Conservation (phyloP, 2,888 invertebrate species). For the Myathropa florea region DNA sequence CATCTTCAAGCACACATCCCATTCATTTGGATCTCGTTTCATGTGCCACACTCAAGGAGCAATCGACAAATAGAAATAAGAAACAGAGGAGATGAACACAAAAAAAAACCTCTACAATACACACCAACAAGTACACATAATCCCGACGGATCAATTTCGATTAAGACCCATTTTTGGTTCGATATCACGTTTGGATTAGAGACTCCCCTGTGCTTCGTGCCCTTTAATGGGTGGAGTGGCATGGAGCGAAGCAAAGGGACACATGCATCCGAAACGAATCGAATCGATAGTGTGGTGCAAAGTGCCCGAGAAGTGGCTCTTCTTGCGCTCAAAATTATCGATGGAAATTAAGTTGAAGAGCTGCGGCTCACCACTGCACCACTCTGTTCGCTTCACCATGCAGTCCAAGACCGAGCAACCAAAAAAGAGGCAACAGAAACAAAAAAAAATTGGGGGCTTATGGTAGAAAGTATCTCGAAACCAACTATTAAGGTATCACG, state of each 20-base stretch:
- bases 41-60: slow-evolving; percentile 4
- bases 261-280: slow-evolving; percentile 38
- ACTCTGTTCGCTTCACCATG: background rate
- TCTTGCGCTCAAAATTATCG: slow-evolving; percentile 54
- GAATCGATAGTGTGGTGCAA: slow-evolving; percentile 36
- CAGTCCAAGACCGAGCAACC: background rate
- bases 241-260: slow-evolving; percentile 3
- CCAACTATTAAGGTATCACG: slow-evolving; percentile 37
- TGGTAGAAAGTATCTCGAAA: slow-evolving; percentile 24
- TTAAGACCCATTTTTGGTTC: slow-evolving; percentile 68
- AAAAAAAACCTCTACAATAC: background rate
- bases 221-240: background rate
- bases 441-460: background rate
- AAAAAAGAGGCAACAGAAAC: background rate
- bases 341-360: slow-evolving; percentile 65
- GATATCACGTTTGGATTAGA: slow-evolving; percentile 69
- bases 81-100: background rate
- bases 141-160: slow-evolving; percentile 69
- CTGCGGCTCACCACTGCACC: slow-evolving; percentile 47
- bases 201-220: slow-evolving; percentile 48
- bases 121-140: slow-evolving; percentile 56
- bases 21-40: slow-evolving; percentile 16
- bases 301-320: slow-evolving; percentile 60
- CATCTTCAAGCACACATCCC: slow-evolving; percentile 19
- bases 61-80: slow-evolving; percentile 12